phyloP scores from a whole-genome alignment of 2,113 vertebrate species.

The Phainopepla nitens region DNA sequence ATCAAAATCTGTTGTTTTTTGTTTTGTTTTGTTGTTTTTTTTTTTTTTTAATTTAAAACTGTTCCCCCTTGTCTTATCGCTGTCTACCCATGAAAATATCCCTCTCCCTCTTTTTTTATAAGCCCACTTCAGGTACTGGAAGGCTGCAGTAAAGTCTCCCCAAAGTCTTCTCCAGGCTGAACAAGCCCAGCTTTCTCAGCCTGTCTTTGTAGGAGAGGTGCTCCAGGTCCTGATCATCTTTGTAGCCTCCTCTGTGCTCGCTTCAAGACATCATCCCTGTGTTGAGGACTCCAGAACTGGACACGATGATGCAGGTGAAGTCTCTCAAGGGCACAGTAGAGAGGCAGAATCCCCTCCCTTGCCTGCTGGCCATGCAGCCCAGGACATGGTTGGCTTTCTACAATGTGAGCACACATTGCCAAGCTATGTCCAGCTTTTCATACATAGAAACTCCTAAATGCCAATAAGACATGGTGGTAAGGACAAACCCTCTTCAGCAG shows the following conservation, averaged over 20 bases:
- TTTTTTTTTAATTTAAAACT: not conserved
- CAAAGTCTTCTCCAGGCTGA: not conserved
- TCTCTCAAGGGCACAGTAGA: not conserved
- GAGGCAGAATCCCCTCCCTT: not conserved
- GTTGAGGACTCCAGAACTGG: not conserved
- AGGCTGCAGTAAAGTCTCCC: not conserved
- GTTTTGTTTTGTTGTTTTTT: too few relatives aligned
- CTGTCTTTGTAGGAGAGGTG: not conserved
- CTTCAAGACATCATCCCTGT: not conserved
- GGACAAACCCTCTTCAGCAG: not conserved
- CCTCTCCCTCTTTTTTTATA: not conserved
- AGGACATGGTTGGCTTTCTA: not conserved
- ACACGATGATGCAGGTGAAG: not conserved
- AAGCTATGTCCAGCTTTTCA: not conserved
- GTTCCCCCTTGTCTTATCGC: rapidly evolving
- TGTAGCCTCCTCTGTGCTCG: not conserved
- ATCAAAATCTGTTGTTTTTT: not conserved
- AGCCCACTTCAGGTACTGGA: too few relatives aligned
- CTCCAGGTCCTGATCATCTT: not conserved
- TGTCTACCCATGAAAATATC: not conserved
- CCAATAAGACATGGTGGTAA: not conserved
- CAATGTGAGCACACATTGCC: not conserved
- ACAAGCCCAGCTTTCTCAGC: not conserved
- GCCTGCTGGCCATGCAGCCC: rapidly evolving
- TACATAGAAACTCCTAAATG: not conserved